Evolutionary conservation across 1,140 invertebrate genomes (phyloP).

Genomic region (Ctenoplectra terminalis): DNA sequence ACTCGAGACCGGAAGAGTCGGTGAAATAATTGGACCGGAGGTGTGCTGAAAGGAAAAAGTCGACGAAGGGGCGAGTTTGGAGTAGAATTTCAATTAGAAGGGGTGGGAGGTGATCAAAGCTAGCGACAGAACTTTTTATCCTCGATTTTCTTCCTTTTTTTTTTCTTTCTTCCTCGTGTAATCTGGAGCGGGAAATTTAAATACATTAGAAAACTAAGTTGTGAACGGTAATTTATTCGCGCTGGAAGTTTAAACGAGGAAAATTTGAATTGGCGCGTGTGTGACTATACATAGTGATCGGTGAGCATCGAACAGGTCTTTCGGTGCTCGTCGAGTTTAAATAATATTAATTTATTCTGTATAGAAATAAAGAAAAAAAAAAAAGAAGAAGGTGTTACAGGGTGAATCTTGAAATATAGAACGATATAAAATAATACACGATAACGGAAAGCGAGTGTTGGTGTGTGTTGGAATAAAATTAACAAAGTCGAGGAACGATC

Average conservation of each 20-base stretch:
- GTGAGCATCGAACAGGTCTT: not conserved
- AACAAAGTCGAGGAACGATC: not conserved
- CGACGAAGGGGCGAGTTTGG: not conserved
- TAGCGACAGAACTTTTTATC: not conserved
- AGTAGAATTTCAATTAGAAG: slow-evolving; percentile 4
- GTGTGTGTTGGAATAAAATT: too few relatives aligned
- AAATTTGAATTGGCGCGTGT: not conserved
- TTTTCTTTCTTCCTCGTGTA: not conserved
- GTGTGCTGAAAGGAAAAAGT: not conserved
- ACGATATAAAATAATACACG: too few relatives aligned
- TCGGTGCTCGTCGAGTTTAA: not conserved
- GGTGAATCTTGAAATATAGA: not conserved
- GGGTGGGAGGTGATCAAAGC: not conserved
- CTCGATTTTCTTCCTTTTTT: too few relatives aligned
- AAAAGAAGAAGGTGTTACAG: too few relatives aligned
- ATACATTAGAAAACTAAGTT: not conserved
- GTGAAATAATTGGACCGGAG: slow-evolving; percentile 11
- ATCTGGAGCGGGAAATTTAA: too few relatives aligned
- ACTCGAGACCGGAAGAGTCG: not conserved
- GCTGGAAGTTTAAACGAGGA: not conserved
- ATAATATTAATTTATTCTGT: too few relatives aligned
- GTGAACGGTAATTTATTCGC: not conserved
- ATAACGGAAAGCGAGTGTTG: too few relatives aligned
- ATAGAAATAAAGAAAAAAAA: too few relatives aligned
- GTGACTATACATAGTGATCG: not conserved